phyloP scores from a whole-genome alignment of 2,113 vertebrate species.

The Furnarius figulus region DNA sequence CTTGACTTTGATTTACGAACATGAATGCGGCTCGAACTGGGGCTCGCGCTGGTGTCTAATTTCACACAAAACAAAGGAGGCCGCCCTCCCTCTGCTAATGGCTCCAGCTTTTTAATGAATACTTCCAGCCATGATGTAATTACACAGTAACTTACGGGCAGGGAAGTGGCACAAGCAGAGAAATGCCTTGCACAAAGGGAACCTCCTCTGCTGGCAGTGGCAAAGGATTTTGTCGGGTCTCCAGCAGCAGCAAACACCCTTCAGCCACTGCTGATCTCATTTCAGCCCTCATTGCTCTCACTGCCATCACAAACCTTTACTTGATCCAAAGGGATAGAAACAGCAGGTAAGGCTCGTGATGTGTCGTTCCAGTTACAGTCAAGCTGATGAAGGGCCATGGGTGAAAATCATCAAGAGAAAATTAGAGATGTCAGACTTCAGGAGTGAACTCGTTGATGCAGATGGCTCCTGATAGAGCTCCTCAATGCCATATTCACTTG shows the following conservation, averaged over 20 bases:
- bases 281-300: neutral
- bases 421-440: neutral
- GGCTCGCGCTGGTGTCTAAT: neutral
- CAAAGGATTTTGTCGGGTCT: neutral
- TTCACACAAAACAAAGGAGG: conserved; percentile 40
- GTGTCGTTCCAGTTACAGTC: neutral
- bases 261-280: neutral
- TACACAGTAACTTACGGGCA: conserved; percentile 15
- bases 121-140: conserved; percentile 25
- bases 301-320: neutral
- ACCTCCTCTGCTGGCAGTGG: conserved; percentile 3
- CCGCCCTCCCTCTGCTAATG: neutral
- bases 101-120: conserved; percentile 52
- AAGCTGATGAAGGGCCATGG: neutral
- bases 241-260: neutral
- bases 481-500: neutral
- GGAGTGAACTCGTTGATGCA: neutral
- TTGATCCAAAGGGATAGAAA: conserved; percentile 23
- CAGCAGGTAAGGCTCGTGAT: neutral
- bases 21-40: conserved; percentile 12
- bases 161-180: neutral
- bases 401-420: conserved; percentile 3
- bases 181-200: neutral
- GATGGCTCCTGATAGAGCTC: neutral
- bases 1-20: conserved; percentile 63